Base-by-base conservation (phyloP, 2,888 invertebrate genomes). In the Stictocephala bisonia region DNA sequence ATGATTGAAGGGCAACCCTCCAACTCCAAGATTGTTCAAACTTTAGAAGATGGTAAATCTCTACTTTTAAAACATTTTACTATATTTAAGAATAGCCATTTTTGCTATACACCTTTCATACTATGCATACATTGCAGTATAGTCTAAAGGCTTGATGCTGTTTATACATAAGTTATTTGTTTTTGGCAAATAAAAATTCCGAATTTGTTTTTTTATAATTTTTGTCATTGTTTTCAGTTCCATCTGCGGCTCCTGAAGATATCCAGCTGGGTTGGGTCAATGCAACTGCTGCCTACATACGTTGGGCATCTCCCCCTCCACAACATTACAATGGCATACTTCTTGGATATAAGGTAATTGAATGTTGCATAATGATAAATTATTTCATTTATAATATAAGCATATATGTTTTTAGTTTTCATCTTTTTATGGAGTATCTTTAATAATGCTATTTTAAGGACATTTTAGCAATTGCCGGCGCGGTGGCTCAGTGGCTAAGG, bases 1-100 rank as follows among this genome's bases (percentile, higher is more conserved):
- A 89, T 91, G 58, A 88, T 95, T 76, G 91, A 97, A 83, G 97
- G 97, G 3, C 93, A 94, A 82, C 96, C 96, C 53, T 96, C 96
- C 74, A 97, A 97, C 85, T 91, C 95, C 41, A 91, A 92, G 83
- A 88, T 90, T 60, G 93, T 93, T 51, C 90, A 91, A 66, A 79
- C 79, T 20, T 72, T 79, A 13, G 79, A 79, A 70, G 79, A 79
- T 68, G 77, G 79, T 79, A 73, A 71, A 70, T 40, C 18, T 24
- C 7, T 20, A 51, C 9, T 4, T 51, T 22, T 51, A 9, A 51
- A 6, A 6, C 6, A 6, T 6, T 44, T 44, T 11, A 44, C 15
- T 7, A n/a, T 44, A 15, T 15, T 11, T 15, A n/a, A 6, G 15
- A 15, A 15, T 44, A 44, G 15, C 15, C 35, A 35, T 15, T 35